These are phyloP conservation scores for Sebastes diploproa DNA, from an alignment of 2,797 vertebrate genomes.

Conservation along the genomic window DNA sequence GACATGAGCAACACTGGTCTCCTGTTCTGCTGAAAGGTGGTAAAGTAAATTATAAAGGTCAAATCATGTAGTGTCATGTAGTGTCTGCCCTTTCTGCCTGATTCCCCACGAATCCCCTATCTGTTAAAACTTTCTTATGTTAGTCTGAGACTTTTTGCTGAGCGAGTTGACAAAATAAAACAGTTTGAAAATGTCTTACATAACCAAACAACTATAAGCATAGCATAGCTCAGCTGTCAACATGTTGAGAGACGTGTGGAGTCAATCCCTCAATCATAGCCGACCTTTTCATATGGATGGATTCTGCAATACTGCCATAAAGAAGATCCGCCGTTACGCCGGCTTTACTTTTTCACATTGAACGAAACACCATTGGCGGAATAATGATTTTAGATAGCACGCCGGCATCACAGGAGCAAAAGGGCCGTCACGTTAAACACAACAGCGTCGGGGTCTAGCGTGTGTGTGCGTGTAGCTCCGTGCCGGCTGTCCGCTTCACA, in stretches of 20 bases:
- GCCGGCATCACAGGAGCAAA: too few relatives aligned
- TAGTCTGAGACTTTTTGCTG: background rate
- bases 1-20: background rate
- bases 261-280: too few relatives aligned
- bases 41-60: slow-evolving; percentile 10
- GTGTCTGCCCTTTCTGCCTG: background rate
- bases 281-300: too few relatives aligned
- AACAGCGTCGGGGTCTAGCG: too few relatives aligned
- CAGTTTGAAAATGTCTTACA: background rate
- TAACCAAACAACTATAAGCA: background rate
- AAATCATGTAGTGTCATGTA: background rate
- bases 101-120: background rate
- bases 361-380: too few relatives aligned
- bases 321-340: too few relatives aligned
- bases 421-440: too few relatives aligned
- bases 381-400: background rate
- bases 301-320: too few relatives aligned
- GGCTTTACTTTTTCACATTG: too few relatives aligned
- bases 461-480: too few relatives aligned
- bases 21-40: background rate
- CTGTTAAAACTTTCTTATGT: background rate
- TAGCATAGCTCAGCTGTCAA: background rate
- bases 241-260: background rate
- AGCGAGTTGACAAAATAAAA: background rate
- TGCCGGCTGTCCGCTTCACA: too few relatives aligned